These are phyloP conservation scores for Octopus bimaculoides DNA, from an alignment of 1,140 invertebrate species.

Conservation along the genomic window DNA sequence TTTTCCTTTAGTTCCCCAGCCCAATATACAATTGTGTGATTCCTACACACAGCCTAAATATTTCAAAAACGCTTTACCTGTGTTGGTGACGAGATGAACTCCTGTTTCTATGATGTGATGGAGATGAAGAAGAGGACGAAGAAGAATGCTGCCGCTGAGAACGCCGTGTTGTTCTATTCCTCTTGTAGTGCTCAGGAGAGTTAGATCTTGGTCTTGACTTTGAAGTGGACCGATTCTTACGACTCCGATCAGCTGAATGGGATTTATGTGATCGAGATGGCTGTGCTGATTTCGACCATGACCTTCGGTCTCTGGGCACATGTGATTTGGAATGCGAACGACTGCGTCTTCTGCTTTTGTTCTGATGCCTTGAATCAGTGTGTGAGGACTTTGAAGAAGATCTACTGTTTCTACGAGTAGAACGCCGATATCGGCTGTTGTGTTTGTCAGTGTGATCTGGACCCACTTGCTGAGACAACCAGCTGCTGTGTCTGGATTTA, in stretches of 20 bases:
- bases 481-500: neutral
- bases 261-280: conserved; percentile 12
- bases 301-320: conserved; percentile 10
- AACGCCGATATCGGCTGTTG: neutral
- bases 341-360: conserved; percentile 5
- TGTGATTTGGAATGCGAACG: neutral
- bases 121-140: conserved; percentile 3
- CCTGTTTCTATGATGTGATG: neutral
- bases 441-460: neutral
- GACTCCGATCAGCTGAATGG: neutral
- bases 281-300: conserved; percentile 19
- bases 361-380: neutral
- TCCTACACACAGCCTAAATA: too few species aligned
- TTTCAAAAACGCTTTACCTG: neutral
- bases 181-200: conserved; percentile 8
- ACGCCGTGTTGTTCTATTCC: neutral
- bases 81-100: neutral
- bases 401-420: neutral
- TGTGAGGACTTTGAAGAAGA: neutral
- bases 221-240: neutral
- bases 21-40: too few species aligned
- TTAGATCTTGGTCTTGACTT: conserved; percentile 20
- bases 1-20: too few species aligned
- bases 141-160: neutral
- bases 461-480: neutral